These are phyloP conservation scores for Panurus biarmicus DNA, from an alignment of 2,113 vertebrate species.

Conservation along the genomic window DNA sequence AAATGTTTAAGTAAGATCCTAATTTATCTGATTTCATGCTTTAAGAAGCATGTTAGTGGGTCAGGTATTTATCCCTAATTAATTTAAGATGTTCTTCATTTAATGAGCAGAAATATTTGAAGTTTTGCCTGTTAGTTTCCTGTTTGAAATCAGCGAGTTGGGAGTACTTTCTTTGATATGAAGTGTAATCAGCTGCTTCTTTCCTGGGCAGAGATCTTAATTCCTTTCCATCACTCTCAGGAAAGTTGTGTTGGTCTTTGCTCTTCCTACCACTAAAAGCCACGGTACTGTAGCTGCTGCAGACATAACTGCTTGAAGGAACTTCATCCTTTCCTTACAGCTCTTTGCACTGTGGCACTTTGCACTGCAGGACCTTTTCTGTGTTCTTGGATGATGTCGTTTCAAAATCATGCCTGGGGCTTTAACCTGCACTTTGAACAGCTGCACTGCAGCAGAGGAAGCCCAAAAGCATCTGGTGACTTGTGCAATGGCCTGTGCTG, in stretches of 20 bases:
- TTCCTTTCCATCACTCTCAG: neutral
- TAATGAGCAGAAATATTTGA: neutral
- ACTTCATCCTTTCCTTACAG: neutral
- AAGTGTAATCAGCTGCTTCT: neutral
- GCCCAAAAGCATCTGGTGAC: neutral
- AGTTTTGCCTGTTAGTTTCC: neutral
- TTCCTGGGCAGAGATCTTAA: neutral
- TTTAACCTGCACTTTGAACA: neutral
- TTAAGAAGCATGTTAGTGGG: neutral
- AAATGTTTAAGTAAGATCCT: neutral
- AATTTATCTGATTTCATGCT: neutral
- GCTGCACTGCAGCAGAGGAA: neutral
- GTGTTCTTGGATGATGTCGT: neutral
- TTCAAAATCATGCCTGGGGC: neutral
- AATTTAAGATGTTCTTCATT: neutral
- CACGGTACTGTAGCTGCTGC: neutral
- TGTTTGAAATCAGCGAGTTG: neutral
- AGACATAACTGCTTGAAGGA: neutral
- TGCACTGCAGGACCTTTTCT: neutral
- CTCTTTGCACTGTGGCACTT: neutral
- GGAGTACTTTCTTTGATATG: neutral
- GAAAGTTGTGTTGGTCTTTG: neutral
- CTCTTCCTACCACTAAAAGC: neutral
- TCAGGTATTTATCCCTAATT: neutral
- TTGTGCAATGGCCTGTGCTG: neutral